Conservation (phyloP, 2,113 vertebrate genomes). For the Dunckerocampus dactyliophorus region DNA sequence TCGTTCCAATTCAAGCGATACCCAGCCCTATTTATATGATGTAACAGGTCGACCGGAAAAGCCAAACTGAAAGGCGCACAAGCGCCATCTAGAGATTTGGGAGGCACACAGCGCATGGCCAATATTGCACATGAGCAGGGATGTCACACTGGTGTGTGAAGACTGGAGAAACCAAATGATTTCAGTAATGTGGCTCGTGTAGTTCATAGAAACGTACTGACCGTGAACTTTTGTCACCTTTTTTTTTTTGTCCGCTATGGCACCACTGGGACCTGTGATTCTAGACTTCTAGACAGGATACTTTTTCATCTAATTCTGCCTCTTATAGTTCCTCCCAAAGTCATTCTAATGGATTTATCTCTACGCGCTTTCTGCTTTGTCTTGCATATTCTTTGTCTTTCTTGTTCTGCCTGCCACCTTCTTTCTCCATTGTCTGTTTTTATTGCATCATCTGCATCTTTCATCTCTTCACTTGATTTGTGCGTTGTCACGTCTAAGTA, state of each 20-base stretch:
- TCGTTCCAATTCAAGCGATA: no score
- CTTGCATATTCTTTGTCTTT: constrained; percentile 46
- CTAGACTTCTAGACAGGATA: constrained; percentile 26
- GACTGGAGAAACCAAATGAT: no score
- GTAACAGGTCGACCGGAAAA: no score
- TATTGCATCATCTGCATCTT: constrained; percentile 46
- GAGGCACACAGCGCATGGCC: no score
- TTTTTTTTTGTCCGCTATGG: constrained; percentile 3
- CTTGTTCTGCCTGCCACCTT: constrained; percentile 8
- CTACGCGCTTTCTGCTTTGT: constrained; percentile 32
- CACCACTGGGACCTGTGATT: constrained; percentile 50
- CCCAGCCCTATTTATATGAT: no score
- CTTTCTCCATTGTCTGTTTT: constrained; percentile 13
- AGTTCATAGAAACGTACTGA: no score
- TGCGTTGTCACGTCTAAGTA: constrained; percentile 34
- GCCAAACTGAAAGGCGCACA: no score
- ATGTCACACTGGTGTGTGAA: no score
- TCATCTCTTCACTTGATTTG: constrained; percentile 42
- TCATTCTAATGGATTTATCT: constrained; percentile 56
- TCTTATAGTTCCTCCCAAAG: constrained; percentile 50
- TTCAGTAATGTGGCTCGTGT: no score
- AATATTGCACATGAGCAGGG: no score
- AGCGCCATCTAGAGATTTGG: no score
- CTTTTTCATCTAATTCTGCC: constrained; percentile 53
- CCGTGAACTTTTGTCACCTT: constrained; percentile 12